Evolutionary conservation across 2,888 invertebrate genomes (phyloP).

Genomic region (Lasioglossum zephyrum): DNA sequence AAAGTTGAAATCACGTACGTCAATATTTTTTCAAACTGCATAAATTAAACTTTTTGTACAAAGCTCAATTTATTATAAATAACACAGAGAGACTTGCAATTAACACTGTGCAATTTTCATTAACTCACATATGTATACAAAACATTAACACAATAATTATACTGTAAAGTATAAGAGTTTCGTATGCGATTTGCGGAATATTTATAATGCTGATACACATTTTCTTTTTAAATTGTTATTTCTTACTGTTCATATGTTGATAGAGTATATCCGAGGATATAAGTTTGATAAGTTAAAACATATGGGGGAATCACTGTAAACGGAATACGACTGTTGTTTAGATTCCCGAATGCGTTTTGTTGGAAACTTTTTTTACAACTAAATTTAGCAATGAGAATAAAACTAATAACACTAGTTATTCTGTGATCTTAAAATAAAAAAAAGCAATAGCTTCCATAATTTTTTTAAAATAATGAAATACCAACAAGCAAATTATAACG

Average conservation of each 20-base stretch:
- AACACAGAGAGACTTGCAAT: slow-evolving; percentile 18
- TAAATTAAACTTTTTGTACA: slow-evolving; percentile 42
- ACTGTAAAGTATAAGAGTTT: slow-evolving; percentile 35
- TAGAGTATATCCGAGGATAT: slow-evolving; percentile 13
- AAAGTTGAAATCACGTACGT: slow-evolving; percentile 5
- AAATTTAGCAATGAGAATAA: slow-evolving; percentile 10
- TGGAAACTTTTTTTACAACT: slow-evolving; percentile 11
- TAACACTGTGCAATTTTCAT: slow-evolving; percentile 50
- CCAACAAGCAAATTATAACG: slow-evolving; percentile 38
- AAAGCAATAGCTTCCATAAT: slow-evolving; percentile 38
- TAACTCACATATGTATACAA: slow-evolving; percentile 24
- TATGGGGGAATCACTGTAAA: not conserved
- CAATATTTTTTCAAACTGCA: slow-evolving; percentile 36
- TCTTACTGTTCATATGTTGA: slow-evolving; percentile 8
- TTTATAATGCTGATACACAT: slow-evolving; percentile 15
- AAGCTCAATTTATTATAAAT: slow-evolving; percentile 35
- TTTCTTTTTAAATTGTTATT: slow-evolving; percentile 32
- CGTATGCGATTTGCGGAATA: slow-evolving; percentile 19
- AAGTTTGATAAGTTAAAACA: slow-evolving; percentile 49
- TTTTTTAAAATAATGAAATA: slow-evolving; percentile 27
- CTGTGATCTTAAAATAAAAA: slow-evolving; percentile 40
- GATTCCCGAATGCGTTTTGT: slow-evolving; percentile 6
- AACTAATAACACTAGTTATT: slow-evolving; percentile 19
- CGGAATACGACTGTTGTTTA: slow-evolving; percentile 12
- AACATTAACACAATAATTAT: slow-evolving; percentile 27